phyloP scores from a whole-genome alignment of 2,113 vertebrate genomes.

The Gymnogyps californianus region DNA sequence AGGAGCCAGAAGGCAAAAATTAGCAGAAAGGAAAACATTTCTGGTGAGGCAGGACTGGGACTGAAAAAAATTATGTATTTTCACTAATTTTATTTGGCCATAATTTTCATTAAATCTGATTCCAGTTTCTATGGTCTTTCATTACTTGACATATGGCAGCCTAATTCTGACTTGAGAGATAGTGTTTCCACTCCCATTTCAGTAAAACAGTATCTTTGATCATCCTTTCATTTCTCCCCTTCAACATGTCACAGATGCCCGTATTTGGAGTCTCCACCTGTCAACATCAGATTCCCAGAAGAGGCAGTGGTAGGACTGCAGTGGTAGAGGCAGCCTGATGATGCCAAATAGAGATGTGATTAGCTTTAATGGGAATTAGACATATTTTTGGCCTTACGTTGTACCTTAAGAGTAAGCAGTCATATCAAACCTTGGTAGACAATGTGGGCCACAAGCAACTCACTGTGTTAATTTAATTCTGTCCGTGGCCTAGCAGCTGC shows the following conservation, averaged over 20 bases:
- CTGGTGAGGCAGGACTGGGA: background rate
- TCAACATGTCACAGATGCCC: background rate
- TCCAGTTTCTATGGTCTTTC: slow-evolving; percentile 17
- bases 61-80: background rate
- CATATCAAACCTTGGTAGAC: background rate
- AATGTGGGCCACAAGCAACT: background rate
- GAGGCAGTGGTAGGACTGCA: background rate
- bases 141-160: slow-evolving; percentile 9
- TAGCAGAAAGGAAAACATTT: background rate
- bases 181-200: slow-evolving; percentile 28
- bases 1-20: background rate
- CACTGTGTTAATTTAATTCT: background rate
- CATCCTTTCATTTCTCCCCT: background rate
- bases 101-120: slow-evolving; percentile 4
- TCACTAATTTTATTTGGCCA: background rate
- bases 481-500: background rate
- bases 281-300: slow-evolving; percentile 24
- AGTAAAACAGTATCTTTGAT: slow-evolving; percentile 27
- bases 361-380: background rate
- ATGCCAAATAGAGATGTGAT: background rate
- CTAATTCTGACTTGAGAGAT: slow-evolving; percentile 51
- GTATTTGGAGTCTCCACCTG: slow-evolving; percentile 11
- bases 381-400: background rate
- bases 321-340: background rate
- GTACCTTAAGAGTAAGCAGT: background rate